Evolutionary conservation across 2,113 vertebrate species (phyloP).

Genomic region (Sinocyclocheilus grahami): DNA sequence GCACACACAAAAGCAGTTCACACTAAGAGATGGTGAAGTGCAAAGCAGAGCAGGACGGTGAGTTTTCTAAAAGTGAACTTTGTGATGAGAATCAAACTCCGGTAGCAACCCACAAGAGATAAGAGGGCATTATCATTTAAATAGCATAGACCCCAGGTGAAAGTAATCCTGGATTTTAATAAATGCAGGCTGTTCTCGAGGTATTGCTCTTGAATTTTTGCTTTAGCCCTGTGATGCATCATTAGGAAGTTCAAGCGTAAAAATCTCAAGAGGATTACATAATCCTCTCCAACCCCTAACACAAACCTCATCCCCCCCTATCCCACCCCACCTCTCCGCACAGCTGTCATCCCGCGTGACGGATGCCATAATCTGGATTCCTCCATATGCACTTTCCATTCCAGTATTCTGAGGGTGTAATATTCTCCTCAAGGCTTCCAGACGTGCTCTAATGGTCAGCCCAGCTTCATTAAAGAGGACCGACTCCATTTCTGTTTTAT

Average conservation of each 20-base stretch:
- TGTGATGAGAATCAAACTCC: not conserved
- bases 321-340: not conserved
- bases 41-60: not conserved
- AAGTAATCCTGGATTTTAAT: conserved; percentile 9
- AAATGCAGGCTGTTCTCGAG: not conserved
- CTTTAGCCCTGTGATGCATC: not conserved
- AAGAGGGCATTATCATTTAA: conserved; percentile 24
- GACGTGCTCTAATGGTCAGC: conserved; percentile 13
- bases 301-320: not conserved
- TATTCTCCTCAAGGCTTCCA: conserved; percentile 14
- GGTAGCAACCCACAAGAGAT: not conserved
- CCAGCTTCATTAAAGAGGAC: conserved; percentile 5
- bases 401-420: conserved; percentile 14
- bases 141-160: conserved; percentile 14
- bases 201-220: conserved; percentile 13
- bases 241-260: conserved; percentile 22
- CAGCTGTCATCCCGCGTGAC: conserved; percentile 32
- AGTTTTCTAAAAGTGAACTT: conserved; percentile 6
- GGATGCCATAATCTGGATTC: conserved; percentile 33
- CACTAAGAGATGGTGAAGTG: not conserved
- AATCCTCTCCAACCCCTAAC: conserved; percentile 21
- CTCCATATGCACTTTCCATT: conserved; percentile 36
- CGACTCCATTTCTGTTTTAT: not conserved
- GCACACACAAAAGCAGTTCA: not conserved
- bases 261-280: conserved; percentile 33